phyloP scores from a whole-genome alignment of 64 coral and sea anemone species.

The Stichodactyla mertensii region DNA sequence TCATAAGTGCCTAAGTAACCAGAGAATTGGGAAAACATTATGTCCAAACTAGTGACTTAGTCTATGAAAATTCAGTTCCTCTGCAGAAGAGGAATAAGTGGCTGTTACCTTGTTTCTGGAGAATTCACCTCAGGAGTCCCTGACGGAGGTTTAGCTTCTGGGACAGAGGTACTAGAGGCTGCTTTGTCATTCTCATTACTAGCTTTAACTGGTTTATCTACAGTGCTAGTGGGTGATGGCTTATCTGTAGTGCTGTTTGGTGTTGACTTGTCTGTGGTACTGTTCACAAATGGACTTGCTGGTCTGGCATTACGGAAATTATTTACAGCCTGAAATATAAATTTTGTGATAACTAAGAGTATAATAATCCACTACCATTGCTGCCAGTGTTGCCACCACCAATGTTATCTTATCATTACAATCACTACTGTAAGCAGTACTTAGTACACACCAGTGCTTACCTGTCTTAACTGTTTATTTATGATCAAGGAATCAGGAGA shows the following conservation, averaged over 20 bases:
- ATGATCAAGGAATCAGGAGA: slow-evolving; percentile 70
- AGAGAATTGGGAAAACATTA: too few species aligned
- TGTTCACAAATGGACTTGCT: slow-evolving; percentile 62
- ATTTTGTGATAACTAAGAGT: neutral
- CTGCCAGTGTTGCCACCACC: neutral
- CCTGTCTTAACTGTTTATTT: slow-evolving; percentile 72
- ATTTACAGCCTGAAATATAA: slow-evolving; percentile 57
- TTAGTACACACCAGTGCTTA: neutral
- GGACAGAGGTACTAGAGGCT: neutral
- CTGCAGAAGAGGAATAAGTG: neutral
- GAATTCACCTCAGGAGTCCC: neutral
- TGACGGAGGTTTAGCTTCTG: neutral
- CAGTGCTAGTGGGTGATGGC: neutral
- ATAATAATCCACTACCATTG: neutral
- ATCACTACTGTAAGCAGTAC: neutral
- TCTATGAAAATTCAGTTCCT: too few species aligned
- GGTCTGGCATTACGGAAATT: slow-evolving; percentile 76
- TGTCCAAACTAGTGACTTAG: too few species aligned
- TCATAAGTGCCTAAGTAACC: too few species aligned
- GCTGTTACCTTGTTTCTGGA: neutral
- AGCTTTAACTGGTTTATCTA: neutral
- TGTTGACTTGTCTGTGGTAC: neutral
- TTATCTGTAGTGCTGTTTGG: neutral
- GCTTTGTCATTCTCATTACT: neutral
- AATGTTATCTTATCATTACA: neutral